These are phyloP conservation scores for Pterocles gutturalis DNA, from an alignment of 2,113 vertebrate species.

Conservation along the genomic window DNA sequence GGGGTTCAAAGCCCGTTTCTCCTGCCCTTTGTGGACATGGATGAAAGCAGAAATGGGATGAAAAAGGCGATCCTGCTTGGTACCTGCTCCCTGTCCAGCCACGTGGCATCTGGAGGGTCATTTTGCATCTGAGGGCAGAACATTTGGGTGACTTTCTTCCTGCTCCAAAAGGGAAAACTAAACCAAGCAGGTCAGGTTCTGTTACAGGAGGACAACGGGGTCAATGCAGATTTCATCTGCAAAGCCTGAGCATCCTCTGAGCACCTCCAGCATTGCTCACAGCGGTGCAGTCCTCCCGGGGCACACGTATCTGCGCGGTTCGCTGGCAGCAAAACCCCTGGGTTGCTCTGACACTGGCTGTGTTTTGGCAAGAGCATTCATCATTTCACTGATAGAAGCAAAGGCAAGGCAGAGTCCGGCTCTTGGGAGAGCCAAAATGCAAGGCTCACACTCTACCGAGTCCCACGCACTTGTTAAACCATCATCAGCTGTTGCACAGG, in stretches of 20 bases:
- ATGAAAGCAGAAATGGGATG: not conserved
- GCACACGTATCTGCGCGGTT: accelerated
- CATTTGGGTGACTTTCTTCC: not conserved
- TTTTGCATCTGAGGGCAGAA: too few relatives aligned
- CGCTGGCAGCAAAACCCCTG: not conserved
- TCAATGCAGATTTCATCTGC: not conserved
- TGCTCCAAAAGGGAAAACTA: not conserved
- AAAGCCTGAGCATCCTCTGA: not conserved
- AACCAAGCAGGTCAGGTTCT: not conserved
- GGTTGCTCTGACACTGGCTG: not conserved
- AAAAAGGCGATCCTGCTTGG: too few relatives aligned
- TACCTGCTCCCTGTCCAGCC: not conserved
- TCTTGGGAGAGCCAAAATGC: not conserved
- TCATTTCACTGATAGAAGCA: accelerated
- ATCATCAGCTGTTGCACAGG: not conserved
- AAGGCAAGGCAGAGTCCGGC: not conserved
- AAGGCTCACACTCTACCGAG: accelerated
- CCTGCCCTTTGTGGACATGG: not conserved
- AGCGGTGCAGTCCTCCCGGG: not conserved
- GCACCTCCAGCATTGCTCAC: not conserved
- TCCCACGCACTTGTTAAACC: accelerated
- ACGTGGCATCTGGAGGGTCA: accelerated
- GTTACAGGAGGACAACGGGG: accelerated
- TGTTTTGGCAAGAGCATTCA: not conserved
- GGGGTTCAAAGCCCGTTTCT: accelerated